Evolutionary conservation across 2,888 invertebrate genomes (phyloP).

Genomic region (Hofmannophila pseudospretella): DNA sequence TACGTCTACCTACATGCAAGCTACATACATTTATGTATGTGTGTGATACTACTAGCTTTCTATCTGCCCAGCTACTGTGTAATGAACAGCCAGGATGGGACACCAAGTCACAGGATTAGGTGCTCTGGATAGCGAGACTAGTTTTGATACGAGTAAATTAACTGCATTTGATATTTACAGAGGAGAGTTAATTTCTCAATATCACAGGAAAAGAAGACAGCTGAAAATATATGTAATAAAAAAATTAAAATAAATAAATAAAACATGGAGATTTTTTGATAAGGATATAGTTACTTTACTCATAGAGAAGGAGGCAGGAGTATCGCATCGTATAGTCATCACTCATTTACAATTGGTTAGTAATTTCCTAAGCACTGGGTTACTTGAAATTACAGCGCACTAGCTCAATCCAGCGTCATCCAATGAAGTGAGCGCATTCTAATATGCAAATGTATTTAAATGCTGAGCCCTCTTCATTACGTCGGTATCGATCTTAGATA

Average conservation of each 20-base stretch:
- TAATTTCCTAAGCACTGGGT: not conserved
- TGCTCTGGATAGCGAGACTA: no score
- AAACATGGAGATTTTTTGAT: no score
- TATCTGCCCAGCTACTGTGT: not conserved
- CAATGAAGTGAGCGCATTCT: constrained; percentile 63
- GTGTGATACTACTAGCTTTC: not conserved
- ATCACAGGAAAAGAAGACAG: no score
- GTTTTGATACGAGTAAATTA: no score
- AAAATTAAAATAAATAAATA: no score
- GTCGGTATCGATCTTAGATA: constrained; percentile 75
- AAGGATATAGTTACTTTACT: no score
- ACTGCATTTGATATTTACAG: no score
- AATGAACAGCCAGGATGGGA: not conserved
- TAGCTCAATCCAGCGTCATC: not conserved
- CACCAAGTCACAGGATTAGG: not conserved
- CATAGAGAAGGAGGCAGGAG: no score
- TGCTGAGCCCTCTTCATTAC: constrained; percentile 77
- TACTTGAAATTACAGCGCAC: not conserved
- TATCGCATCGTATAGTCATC: not conserved
- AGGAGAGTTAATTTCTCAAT: no score
- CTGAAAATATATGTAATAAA: no score
- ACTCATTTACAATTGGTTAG: not conserved
- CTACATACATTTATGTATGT: constrained; percentile 16
- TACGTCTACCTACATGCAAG: constrained; percentile 14
- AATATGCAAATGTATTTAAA: constrained; percentile 79